A percentile compares a stretch with the other conserved stretches of the same genome.
Evolutionary conservation across 2,888 invertebrate genomes (phyloP).

Genomic region (Melangyna quadrimaculata): DNA sequence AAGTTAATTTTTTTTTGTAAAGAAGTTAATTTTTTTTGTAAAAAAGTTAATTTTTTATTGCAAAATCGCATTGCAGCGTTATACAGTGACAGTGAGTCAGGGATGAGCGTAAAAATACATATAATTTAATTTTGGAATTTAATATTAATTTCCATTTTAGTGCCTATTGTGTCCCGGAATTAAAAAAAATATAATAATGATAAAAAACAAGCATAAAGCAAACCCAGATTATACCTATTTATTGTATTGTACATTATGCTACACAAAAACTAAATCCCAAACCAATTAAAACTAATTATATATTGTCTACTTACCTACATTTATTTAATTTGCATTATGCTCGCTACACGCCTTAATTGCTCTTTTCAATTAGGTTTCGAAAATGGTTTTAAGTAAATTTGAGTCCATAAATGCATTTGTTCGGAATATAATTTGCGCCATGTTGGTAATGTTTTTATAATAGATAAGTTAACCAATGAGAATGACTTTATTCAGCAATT

Average conservation of each 20-base stretch:
- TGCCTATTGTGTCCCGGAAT: no score
- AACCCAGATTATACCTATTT: neutral
- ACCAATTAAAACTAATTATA: neutral
- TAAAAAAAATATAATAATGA: no score
- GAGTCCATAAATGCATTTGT: neutral
- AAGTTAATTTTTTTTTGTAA: no score
- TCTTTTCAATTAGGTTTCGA: neutral
- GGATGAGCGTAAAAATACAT: no score
- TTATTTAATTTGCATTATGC: neutral
- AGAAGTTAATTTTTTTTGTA: no score
- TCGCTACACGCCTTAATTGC: neutral
- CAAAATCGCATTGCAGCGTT: no score
- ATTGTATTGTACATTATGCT: neutral
- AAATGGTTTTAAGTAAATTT: neutral
- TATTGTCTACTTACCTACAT: neutral
- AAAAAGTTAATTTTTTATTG: no score
- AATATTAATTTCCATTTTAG: no score
- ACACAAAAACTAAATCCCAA: neutral
- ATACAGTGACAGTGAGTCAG: no score
- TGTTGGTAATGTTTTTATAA: conserved; percentile 2
- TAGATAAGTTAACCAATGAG: conserved; percentile 1
- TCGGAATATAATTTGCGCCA: neutral
- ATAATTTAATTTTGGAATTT: no score
- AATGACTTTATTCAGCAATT: conserved; percentile 14
- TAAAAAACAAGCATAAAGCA: neutral